Percentiles rank a stretch among this genome's conserved stretches.
Conservation (phyloP, 2,797 vertebrate species). For the Gobionotothen gibberifrons region DNA sequence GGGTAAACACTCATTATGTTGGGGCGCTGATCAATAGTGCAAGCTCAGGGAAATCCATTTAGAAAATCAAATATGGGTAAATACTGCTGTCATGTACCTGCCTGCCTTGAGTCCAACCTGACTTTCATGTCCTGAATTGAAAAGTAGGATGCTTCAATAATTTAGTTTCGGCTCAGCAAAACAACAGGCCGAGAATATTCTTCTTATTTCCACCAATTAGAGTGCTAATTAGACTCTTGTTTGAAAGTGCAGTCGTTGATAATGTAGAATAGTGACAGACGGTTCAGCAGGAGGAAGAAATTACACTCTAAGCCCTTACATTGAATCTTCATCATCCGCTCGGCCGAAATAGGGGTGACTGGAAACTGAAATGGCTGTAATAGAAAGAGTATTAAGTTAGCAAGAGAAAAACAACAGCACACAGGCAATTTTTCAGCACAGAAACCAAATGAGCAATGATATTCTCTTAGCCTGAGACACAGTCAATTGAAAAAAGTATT, state of each 20-base stretch:
- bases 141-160: conserved; percentile 48
- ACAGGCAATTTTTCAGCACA: conserved; percentile 49
- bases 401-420: conserved; percentile 43
- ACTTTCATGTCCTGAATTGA: conserved; percentile 53
- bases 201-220: conserved; percentile 37
- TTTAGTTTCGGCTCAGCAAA: conserved; percentile 41
- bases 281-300: conserved; percentile 22
- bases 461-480: conserved; percentile 62
- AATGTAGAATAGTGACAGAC: not conserved
- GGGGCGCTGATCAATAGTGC: conserved; percentile 77
- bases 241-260: not conserved
- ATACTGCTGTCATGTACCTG: conserved; percentile 76
- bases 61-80: conserved; percentile 83
- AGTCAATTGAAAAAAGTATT: conserved; percentile 67
- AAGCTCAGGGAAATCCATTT: conserved; percentile 76
- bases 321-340: conserved; percentile 88
- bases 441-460: conserved; percentile 68
- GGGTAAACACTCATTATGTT: conserved; percentile 78
- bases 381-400: conserved; percentile 52
- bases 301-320: conserved; percentile 85
- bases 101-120: conserved; percentile 48
- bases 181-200: conserved; percentile 27
- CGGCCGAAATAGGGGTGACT: conserved; percentile 94
- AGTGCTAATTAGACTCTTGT: conserved; percentile 25
- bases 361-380: conserved; percentile 91